Evolutionary conservation across 2,113 vertebrate species (phyloP).

Genomic region (Amblyornis subalaris): DNA sequence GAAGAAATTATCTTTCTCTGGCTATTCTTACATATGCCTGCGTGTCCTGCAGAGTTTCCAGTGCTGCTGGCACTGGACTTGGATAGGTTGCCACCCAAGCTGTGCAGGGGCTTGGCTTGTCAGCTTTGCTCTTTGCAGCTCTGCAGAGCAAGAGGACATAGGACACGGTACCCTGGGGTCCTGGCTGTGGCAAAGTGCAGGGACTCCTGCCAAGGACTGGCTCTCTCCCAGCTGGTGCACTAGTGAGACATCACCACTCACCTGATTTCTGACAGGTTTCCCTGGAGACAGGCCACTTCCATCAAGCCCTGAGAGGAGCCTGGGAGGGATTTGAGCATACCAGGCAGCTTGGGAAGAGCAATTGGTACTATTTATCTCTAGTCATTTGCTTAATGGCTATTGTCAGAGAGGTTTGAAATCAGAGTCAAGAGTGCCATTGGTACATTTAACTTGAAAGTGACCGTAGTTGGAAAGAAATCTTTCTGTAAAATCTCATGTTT

Average conservation of each 20-base stretch:
- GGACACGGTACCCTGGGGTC: rapidly evolving
- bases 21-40: not conserved
- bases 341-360: not conserved
- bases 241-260: not conserved
- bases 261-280: not conserved
- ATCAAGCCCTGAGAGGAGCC: not conserved
- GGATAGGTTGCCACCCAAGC: rapidly evolving
- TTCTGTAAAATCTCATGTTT: not conserved
- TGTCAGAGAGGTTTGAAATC: not conserved
- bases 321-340: not conserved
- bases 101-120: not conserved
- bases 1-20: not conserved
- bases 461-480: not conserved
- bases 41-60: not conserved
- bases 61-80: rapidly evolving
- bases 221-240: not conserved
- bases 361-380: not conserved
- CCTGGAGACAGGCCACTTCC: not conserved
- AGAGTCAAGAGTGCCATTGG: not conserved
- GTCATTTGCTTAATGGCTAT: not conserved
- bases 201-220: not conserved
- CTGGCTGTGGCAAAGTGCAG: not conserved
- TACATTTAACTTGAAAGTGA: not conserved
- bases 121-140: not conserved
- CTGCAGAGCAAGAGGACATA: not conserved